These are phyloP conservation scores for Tricholaema leucomelas DNA, from an alignment of 2,113 vertebrate genomes.

Conservation along the genomic window DNA sequence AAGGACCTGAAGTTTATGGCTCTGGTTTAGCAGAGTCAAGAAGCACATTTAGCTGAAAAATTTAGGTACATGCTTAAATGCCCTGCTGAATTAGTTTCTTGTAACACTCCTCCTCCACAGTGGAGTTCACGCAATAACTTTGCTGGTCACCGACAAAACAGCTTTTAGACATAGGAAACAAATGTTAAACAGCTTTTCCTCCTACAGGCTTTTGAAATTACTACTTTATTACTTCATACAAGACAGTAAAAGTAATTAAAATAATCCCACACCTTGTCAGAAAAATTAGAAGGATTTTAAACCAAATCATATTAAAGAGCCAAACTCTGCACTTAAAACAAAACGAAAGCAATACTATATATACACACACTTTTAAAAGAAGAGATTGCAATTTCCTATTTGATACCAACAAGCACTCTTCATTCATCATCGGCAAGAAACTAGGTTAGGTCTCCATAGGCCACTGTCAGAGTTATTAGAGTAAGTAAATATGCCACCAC, in stretches of 20 bases:
- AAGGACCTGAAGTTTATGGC: not conserved
- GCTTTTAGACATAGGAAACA: not conserved
- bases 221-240: constrained; percentile 61
- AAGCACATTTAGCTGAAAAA: not conserved
- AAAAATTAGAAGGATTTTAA: constrained; percentile 48
- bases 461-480: constrained; percentile 63
- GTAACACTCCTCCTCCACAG: not conserved
- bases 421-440: constrained; percentile 67
- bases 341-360: not conserved
- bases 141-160: not conserved
- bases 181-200: not conserved
- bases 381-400: constrained; percentile 44
- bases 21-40: not conserved
- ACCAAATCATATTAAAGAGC: constrained; percentile 28
- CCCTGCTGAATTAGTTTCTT: not conserved
- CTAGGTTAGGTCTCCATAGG: constrained; percentile 65
- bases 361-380: not conserved
- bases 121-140: not conserved
- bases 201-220: constrained; percentile 37
- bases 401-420: constrained; percentile 58
- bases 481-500: constrained; percentile 60
- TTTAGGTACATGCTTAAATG: not conserved
- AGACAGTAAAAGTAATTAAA: constrained; percentile 54
- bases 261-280: constrained; percentile 18
- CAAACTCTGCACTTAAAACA: constrained; percentile 42